A percentile compares a stretch with the other conserved stretches of the same genome.
These are phyloP conservation scores for Oryctes rhinoceros DNA, from an alignment of 1,140 invertebrate species.

Conservation along the genomic window DNA sequence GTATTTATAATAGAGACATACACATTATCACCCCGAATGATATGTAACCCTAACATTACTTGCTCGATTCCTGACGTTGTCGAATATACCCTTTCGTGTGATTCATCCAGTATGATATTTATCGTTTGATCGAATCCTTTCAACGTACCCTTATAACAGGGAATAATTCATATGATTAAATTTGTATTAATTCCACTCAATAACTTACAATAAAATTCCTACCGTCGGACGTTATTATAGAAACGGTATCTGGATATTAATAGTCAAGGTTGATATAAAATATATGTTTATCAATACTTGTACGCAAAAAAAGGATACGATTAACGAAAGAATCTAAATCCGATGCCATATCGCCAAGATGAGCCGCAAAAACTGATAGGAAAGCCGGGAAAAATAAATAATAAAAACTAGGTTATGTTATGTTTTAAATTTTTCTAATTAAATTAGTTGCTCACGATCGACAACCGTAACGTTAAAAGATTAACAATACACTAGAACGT, in stretches of 20 bases:
- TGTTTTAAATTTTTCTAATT: background rate
- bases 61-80: conserved; percentile 92
- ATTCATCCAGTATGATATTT: conserved; percentile 97
- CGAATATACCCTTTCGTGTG: conserved; percentile 96
- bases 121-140: conserved; percentile 98
- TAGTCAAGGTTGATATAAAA: conserved; percentile 58
- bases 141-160: conserved; percentile 74
- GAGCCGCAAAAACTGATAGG: background rate
- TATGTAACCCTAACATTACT: conserved; percentile 94
- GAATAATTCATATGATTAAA: background rate
- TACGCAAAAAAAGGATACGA: conserved; percentile 71
- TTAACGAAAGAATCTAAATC: conserved; percentile 87
- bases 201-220: conserved; percentile 91
- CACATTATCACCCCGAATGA: conserved; percentile 98
- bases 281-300: background rate
- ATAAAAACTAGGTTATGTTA: background rate
- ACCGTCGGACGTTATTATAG: conserved; percentile 93
- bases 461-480: background rate
- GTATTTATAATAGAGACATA: conserved; percentile 63
- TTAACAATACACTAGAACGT: background rate
- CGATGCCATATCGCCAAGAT: conserved; percentile 71
- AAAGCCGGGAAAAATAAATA: conserved; percentile 6
- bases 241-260: conserved; percentile 78
- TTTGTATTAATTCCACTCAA: conserved; percentile 42
- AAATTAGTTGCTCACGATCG: background rate